Base-by-base conservation (phyloP, 1,140 invertebrate species). In the Pissodes strobi region DNA sequence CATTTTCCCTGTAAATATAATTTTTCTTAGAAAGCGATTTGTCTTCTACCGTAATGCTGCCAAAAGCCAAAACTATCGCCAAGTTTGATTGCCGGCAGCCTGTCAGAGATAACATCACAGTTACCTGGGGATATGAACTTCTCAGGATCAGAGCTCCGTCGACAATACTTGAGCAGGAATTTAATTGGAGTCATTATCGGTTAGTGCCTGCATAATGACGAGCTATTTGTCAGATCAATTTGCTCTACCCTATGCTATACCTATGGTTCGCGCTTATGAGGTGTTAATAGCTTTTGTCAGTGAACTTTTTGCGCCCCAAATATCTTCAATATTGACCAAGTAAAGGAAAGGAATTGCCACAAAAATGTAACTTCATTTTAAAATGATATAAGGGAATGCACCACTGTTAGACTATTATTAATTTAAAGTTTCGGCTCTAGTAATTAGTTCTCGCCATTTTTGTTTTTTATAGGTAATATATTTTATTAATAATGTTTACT, bases 81-180 rank as follows among this genome's bases (percentile, higher is more conserved):
- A 63, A 64, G 57, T 72, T 68, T 72, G 67, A 74, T 72, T 69
- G 66, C 46, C 15, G 63, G 58, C 60, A 66, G 48, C 45, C 49
- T 66, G 71, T 68, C 70, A 64, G 64, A 69, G 70, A 74, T 74
- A 72, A 74, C 59, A 68, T 68, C 69, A 74, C 66, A 53, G 66
- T 68, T 71, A 70, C 71, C 71, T 72, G 68, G 71, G 71, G 71
- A 72, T 62, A 72, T 63, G 64, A 70, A 69, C 53, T 70, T 68
- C 56, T 64, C 46, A 9, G 53, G 45, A 63, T 59, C 63, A 63
- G 37, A 66, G 57, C 49, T 63, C 51, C 66, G 70, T 67, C 66
- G 70, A 69, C 68, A 68, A 69, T 62, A 52, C 51, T 64, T 37
- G 13, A 48, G 62, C 49, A 59, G 46, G 46, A 64, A 70, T 70